These are phyloP conservation scores for Hylyphantes graminicola DNA, from an alignment of 1,140 invertebrate genomes.

Conservation along the genomic window DNA sequence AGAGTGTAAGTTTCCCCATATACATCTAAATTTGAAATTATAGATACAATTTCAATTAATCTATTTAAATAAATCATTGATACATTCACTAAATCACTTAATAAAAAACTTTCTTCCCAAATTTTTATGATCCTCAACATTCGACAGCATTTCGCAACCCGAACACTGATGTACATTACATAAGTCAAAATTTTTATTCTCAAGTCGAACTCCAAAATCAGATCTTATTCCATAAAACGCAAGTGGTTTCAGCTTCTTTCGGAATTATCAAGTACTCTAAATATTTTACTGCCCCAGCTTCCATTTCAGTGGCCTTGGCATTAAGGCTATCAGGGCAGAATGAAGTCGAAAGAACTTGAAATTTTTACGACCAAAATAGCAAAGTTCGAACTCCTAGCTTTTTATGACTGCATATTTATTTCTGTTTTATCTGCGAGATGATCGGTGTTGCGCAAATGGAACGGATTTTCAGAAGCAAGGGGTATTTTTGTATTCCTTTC, in stretches of 20 bases:
- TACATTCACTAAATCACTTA: too few species aligned
- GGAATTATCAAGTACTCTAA: constrained; percentile 52
- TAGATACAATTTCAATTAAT: too few species aligned
- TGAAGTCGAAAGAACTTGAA: constrained; percentile 44
- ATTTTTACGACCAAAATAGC: constrained; percentile 52
- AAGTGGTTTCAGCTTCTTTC: constrained; percentile 48
- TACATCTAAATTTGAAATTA: too few species aligned
- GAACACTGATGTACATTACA: too few species aligned
- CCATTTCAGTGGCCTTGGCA: constrained; percentile 34
- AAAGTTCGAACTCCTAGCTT: constrained; percentile 43
- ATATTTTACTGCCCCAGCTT: constrained; percentile 47
- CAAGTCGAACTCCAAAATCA: constrained; percentile 15
- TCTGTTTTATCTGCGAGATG: constrained; percentile 24
- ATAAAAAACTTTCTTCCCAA: too few species aligned
- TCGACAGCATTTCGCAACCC: too few species aligned
- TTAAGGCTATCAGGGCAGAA: constrained; percentile 38
- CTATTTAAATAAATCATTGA: too few species aligned
- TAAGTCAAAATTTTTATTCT: not conserved
- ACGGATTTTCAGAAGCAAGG: too few species aligned
- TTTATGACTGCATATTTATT: constrained; percentile 55
- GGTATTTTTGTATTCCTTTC: too few species aligned
- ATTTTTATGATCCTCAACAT: too few species aligned
- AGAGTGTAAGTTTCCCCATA: too few species aligned
- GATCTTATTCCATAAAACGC: constrained; percentile 33
- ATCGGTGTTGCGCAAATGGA: constrained; percentile 8